Percentiles rank a stretch among this genome's conserved stretches.
phyloP scores from a whole-genome alignment of 2,113 vertebrate species.

The Channa maculata region DNA sequence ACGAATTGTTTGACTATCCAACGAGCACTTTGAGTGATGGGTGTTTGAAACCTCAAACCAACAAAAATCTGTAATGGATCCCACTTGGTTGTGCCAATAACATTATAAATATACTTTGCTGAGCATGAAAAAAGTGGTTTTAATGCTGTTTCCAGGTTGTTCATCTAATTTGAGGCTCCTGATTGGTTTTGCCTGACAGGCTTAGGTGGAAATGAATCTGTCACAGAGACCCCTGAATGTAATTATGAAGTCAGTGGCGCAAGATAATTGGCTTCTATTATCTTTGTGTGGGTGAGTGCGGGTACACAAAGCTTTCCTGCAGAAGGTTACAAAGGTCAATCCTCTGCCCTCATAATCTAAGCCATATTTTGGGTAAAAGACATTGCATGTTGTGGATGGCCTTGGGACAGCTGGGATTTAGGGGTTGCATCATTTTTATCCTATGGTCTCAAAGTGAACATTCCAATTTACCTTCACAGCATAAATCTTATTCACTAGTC shows the following conservation, averaged over 20 bases:
- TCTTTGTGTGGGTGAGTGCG: slow-evolving; percentile 43
- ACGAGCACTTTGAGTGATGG: too few relatives aligned
- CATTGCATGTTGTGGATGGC: neutral
- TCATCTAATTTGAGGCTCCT: too few relatives aligned
- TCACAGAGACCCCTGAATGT: slow-evolving; percentile 17
- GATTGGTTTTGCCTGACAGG: slow-evolving; percentile 27
- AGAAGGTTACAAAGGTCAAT: slow-evolving; percentile 15
- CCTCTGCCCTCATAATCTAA: slow-evolving; percentile 3
- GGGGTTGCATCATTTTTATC: slow-evolving; percentile 14
- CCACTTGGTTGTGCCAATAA: too few relatives aligned
- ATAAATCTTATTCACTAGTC: slow-evolving; percentile 41
- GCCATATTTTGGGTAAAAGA: slow-evolving; percentile 33
- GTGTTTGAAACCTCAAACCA: too few relatives aligned
- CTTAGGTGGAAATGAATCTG: slow-evolving; percentile 30
- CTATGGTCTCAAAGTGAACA: slow-evolving; percentile 39
- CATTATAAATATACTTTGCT: too few relatives aligned
- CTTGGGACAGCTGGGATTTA: neutral
- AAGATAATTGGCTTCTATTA: slow-evolving; percentile 62
- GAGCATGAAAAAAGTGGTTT: too few relatives aligned
- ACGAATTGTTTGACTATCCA: too few relatives aligned
- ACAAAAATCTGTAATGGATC: too few relatives aligned
- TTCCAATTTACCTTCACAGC: slow-evolving; percentile 37
- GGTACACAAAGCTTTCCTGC: slow-evolving; percentile 55
- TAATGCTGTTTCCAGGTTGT: too few relatives aligned
- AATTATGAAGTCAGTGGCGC: slow-evolving; percentile 50